Evolutionary conservation across 2,888 invertebrate species (phyloP).

Genomic region (Melangyna quadrimaculata): DNA sequence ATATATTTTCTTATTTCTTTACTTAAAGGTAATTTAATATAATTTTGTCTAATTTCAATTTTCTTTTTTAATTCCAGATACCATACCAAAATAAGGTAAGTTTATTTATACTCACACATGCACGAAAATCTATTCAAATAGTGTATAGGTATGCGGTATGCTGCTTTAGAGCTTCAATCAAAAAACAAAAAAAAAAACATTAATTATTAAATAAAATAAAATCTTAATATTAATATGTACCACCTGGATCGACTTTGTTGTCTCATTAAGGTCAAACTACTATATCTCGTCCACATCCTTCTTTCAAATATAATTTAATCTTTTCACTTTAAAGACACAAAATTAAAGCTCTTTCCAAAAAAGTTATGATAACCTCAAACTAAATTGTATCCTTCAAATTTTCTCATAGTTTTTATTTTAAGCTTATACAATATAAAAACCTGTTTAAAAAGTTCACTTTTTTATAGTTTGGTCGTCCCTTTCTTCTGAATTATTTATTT

Average conservation of each 20-base stretch:
- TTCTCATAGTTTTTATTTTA: neutral
- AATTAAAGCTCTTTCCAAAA: neutral
- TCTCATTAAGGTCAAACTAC: no score
- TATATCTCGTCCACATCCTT: no score
- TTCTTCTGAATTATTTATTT: neutral
- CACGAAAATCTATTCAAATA: no score
- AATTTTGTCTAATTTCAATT: neutral
- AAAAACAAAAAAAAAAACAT: no score
- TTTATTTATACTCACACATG: no score
- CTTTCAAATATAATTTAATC: neutral
- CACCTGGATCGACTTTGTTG: no score
- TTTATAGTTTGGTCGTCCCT: neutral
- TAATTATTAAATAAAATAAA: no score
- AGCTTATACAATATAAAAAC: neutral
- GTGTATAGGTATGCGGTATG: no score
- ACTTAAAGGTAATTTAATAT: no score
- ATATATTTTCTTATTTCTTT: no score
- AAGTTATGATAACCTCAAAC: neutral
- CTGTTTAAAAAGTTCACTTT: neutral
- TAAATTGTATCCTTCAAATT: neutral
- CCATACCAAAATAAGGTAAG: neutral
- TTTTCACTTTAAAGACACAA: neutral
- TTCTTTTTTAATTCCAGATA: neutral
- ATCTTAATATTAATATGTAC: no score
- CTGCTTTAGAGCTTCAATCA: no score